Evolutionary conservation across 2,113 vertebrate genomes (phyloP).

Genomic region (Thermophis baileyi): DNA sequence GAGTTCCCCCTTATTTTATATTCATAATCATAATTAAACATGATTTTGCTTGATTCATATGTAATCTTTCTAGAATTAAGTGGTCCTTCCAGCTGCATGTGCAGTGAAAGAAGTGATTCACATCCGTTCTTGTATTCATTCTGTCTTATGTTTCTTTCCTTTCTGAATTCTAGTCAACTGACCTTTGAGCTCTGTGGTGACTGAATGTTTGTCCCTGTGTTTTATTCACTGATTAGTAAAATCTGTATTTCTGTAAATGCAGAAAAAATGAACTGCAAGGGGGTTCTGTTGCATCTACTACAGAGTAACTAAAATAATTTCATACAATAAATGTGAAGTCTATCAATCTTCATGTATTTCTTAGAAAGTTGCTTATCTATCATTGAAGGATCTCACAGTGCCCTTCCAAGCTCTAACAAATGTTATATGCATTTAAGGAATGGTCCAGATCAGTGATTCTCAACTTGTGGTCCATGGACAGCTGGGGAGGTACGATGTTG

Average conservation of each 20-base stretch:
- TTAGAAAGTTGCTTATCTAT: background rate
- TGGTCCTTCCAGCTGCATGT: background rate
- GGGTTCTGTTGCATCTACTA: conserved; percentile 44
- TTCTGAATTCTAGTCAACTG: conserved; percentile 22
- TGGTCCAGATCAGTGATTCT: background rate
- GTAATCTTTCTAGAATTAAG: background rate
- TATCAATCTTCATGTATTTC: background rate
- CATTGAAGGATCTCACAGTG: background rate
- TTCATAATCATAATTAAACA: background rate
- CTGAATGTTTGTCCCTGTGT: conserved; percentile 26
- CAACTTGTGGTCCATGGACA: background rate
- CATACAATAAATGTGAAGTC: conserved; percentile 57
- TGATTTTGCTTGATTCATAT: background rate
- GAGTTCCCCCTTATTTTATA: background rate
- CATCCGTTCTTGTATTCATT: background rate
- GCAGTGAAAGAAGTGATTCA: background rate
- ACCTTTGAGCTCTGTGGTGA: conserved; percentile 38
- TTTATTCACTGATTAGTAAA: conserved; percentile 36
- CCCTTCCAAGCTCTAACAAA: background rate
- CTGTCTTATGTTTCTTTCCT: conserved; percentile 22
- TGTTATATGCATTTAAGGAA: background rate
- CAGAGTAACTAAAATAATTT: conserved; percentile 62
- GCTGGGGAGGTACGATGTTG: too few species aligned
- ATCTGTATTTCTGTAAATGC: conserved; percentile 47
- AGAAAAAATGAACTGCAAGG: conserved; percentile 53